Conservation (phyloP, 1,140 invertebrate genomes). For the Galleria mellonella region DNA sequence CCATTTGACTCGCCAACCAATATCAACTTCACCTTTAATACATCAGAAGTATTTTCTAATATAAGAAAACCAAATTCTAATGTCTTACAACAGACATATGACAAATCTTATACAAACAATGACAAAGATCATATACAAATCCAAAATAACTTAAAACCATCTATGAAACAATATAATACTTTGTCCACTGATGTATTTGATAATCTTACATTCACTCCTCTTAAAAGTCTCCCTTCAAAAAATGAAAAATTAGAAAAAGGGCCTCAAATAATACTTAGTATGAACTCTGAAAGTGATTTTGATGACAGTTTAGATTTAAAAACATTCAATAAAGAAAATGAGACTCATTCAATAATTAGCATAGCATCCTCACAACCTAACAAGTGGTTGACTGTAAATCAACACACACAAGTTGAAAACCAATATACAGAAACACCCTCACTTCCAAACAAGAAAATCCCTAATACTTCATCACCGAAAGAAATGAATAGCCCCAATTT, state of each 20-base stretch:
- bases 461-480: constrained; percentile 64
- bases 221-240: constrained; percentile 37
- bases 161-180: constrained; percentile 41
- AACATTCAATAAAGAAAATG: constrained; percentile 51
- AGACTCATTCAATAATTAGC: constrained; percentile 49
- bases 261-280: constrained; percentile 49
- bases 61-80: constrained; percentile 28
- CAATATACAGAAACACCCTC: constrained; percentile 32
- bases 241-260: constrained; percentile 47
- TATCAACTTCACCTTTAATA: constrained; percentile 47
- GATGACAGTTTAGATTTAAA: constrained; percentile 50
- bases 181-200: constrained; percentile 50
- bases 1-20: constrained; percentile 53
- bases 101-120: constrained; percentile 31
- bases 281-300: constrained; percentile 52
- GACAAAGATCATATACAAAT: constrained; percentile 15
- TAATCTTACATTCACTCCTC: constrained; percentile 56
- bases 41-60: constrained; percentile 54
- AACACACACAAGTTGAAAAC: constrained; percentile 22
- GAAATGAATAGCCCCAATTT: constrained; percentile 63
- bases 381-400: constrained; percentile 42
- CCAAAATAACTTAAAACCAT: constrained; percentile 50
- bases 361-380: constrained; percentile 42
- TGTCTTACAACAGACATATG: constrained; percentile 44
- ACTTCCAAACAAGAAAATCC: constrained; percentile 46